Base-by-base conservation (phyloP, 2,113 vertebrate genomes). In the Salminus brasiliensis region DNA sequence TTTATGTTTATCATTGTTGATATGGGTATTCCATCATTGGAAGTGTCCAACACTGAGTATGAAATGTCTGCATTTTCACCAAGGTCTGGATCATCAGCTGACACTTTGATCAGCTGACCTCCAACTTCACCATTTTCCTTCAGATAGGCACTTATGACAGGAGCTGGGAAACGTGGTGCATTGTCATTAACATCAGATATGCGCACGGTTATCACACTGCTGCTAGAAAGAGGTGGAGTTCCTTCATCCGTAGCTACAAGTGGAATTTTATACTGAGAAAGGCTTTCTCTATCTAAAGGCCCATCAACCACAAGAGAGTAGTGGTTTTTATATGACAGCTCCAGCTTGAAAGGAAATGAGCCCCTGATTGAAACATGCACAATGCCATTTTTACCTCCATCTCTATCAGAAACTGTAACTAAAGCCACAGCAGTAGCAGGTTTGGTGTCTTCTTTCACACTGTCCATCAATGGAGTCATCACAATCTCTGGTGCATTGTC, bases 171-270 rank as follows among this genome's bases (percentile, higher is more conserved):
- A 29, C 79, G 85, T 2, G 94, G 94, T 1, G 91, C 71, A 29
- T 95, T 96, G 73, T 96, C 94, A 16, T 96, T 95, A 75, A 94
- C 92, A 0, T 95, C 95, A 34, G 92, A 91, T 71, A 95, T 81
- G 12, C 86, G 86, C 68, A 95, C 88, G 32, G 71, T 88, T 43
- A 92, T 59, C 0, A 83, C 84, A 83, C 75, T 86, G 73, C 57
- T 82, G 49, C 87, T 87, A 34, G 89, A 91, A 18, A 94, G 87
- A 27, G 91, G 83, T 30, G 93, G 93, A 5, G 83, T 90, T 11
- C 93, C 95, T 78, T 91, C 87, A 74, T 95, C 93, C 11, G 83
- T 87, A 30, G 94, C 93, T 10, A 71, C 88, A 39, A 95, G 83
- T 1, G 90, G 87, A 68, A 95, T 85, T 72, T 93, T 91, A 87